These are phyloP conservation scores for Agelas oroides DNA, from an alignment of 37 sponge, comb jelly and placozoan species.

Conservation along the genomic window DNA sequence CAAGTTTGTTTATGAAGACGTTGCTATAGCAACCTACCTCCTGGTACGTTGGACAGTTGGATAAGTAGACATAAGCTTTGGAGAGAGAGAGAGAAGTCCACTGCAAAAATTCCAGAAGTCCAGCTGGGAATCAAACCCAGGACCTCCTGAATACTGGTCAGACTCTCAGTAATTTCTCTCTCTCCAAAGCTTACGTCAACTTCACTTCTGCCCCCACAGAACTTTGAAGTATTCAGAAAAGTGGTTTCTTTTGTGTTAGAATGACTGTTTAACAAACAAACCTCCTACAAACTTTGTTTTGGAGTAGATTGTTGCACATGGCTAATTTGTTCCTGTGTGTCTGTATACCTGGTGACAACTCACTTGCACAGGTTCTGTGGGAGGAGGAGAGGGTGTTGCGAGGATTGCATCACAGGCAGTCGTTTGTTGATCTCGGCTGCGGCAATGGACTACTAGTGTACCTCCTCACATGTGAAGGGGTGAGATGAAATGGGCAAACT, in stretches of 20 bases:
- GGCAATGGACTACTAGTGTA: conserved; percentile 98
- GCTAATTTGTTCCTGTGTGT: background rate
- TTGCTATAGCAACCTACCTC: conserved; percentile 95
- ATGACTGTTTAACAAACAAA: too few relatives aligned
- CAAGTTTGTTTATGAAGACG: conserved; percentile 97
- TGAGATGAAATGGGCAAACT: conserved; percentile 26
- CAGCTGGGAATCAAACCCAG: too few relatives aligned
- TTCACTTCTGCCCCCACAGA: too few relatives aligned
- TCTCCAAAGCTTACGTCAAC: too few relatives aligned
- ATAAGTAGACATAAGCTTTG: conserved; percentile 57
- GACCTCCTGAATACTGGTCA: too few relatives aligned
- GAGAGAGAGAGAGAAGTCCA: conserved; percentile 66
- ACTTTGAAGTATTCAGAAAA: too few relatives aligned
- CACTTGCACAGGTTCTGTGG: conserved; percentile 86
- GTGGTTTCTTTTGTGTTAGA: too few relatives aligned
- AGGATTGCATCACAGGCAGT: conserved; percentile 62
- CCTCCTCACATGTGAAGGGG: conserved; percentile 90
- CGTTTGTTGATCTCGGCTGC: conserved; percentile 98
- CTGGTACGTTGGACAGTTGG: conserved; percentile 53
- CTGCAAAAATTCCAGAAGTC: background rate
- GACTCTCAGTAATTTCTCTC: too few relatives aligned
- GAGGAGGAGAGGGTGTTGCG: conserved; percentile 76
- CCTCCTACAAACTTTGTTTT: background rate
- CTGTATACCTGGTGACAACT: background rate
- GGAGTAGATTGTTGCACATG: background rate